Percentiles rank a stretch among this genome's conserved stretches.
Evolutionary conservation across 2,888 invertebrate genomes (phyloP).

Genomic region (Apeira syringaria): DNA sequence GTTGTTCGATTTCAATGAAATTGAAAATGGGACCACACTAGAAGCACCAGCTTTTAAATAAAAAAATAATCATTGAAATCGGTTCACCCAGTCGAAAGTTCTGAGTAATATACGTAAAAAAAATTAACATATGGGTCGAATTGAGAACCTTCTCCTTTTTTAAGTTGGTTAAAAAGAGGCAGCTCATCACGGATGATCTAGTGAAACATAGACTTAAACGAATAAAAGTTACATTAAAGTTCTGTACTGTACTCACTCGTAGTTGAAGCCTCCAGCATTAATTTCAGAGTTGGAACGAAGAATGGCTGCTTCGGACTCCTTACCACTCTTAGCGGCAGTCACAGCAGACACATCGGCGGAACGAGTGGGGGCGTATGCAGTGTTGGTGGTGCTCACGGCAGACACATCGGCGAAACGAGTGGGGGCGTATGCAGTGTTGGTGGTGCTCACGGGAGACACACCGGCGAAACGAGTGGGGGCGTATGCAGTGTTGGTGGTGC

Average conservation of each 20-base stretch:
- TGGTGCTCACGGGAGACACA: constrained; percentile 5
- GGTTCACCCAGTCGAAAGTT: too few relatives aligned
- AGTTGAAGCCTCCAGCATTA: constrained; percentile 34
- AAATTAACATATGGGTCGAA: too few relatives aligned
- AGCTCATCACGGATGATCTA: too few relatives aligned
- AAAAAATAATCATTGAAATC: too few relatives aligned
- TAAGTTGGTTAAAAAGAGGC: too few relatives aligned
- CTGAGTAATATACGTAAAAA: too few relatives aligned
- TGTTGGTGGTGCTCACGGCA: constrained; percentile 7
- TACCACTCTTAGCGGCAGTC: constrained; percentile 16
- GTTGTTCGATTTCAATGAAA: too few relatives aligned
- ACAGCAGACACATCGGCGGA: constrained; percentile 8
- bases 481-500: constrained; percentile 1
- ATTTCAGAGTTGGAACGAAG: constrained; percentile 41
- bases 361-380: constrained; percentile 6
- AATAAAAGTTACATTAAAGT: too few relatives aligned
- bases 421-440: constrained; percentile 3
- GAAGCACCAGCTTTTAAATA: too few relatives aligned
- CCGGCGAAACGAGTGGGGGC: constrained; percentile 3
- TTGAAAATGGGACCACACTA: too few relatives aligned
- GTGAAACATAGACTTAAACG: too few relatives aligned
- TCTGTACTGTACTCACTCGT: neutral
- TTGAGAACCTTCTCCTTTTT: too few relatives aligned
- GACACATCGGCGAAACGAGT: constrained; percentile 6
- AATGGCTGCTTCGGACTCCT: constrained; percentile 36